Evolutionary conservation across 2,888 invertebrate genomes (phyloP), one percentile per base, ranked within the genome.

Genomic region (Camptogramma bilineatum): DNA sequence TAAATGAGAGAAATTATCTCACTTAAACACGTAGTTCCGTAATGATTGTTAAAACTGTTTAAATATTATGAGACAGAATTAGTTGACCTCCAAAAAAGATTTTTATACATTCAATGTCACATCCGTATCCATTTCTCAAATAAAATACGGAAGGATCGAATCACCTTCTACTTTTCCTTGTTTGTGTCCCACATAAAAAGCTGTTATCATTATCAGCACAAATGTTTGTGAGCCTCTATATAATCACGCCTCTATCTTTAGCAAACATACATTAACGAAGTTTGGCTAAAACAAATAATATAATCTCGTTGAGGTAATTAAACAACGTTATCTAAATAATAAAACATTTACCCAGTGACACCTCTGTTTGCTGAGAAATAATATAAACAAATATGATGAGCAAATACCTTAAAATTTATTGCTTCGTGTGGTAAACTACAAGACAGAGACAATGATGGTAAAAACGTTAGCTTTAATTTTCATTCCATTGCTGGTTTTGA

Each of bases 301-400:
- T 86, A 87, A 88, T 87, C 84, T 78, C 76, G 76, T 75, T 73
- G 73, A 80, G 80, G 78, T 83, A 84, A 88, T 90, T 90, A 90
- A 90, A 91, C 83, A 88, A 73, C 78, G 77, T 84, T 89, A 90
- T 88, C 85, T 85, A 79, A 88, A 88, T 84, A 85, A 81, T 85
- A 83, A 82, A 85, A 87, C 34, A 88, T 90, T 90, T 90, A 81
- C 82, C 80, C 79, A 83, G 81, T 85, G 87, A 88, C 87, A 87
- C 79, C 78, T 75, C 65, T 85, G 85, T 90, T 87, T 85, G 85
- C 76, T 73, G 70, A 82, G 80, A 82, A 86, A 87, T 88, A 88
- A 87, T 85, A 83, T 80, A 73, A 73, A 83, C 82, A 90, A 90
- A 91, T 86, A 89, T 88, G 85, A 82, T 78, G 78, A 85, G 87